Conservation (phyloP, 2,797 vertebrate species). For the Pterois miles region DNA sequence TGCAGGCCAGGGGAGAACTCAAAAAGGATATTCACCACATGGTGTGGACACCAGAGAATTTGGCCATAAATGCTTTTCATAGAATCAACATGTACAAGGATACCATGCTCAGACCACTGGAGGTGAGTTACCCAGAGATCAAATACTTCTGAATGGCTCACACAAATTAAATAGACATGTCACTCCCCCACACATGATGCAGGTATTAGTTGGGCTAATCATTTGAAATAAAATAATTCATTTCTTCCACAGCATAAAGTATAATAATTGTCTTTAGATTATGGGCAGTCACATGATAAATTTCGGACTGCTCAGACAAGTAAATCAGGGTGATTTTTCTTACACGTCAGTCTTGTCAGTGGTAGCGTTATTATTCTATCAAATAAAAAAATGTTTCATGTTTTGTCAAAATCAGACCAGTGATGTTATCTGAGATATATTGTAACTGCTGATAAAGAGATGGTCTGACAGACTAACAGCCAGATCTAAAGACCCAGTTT, state of each 20-base stretch:
- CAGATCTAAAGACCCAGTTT: not conserved
- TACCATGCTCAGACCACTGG: constrained; percentile 84
- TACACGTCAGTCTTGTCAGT: not conserved
- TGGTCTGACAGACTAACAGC: not conserved
- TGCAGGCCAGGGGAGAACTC: constrained; percentile 60
- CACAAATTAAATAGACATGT: not conserved
- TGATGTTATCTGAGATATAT: not conserved
- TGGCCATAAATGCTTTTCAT: constrained; percentile 76
- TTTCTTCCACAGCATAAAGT: not conserved
- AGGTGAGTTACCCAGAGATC: constrained; percentile 78
- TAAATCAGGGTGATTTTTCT: not conserved
- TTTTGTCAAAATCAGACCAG: not conserved
- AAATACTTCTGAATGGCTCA: not conserved
- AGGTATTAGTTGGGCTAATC: not conserved
- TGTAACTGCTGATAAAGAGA: not conserved
- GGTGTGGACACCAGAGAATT: constrained; percentile 87
- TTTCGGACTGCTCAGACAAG: not conserved
- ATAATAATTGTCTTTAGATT: not conserved
- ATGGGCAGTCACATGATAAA: not conserved
- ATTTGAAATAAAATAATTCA: not conserved
- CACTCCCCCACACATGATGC: not conserved
- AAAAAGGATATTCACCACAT: constrained; percentile 76
- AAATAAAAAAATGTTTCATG: not conserved
- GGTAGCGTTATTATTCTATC: not conserved
- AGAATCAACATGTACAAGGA: constrained; percentile 85